These are phyloP conservation scores for Malurus melanocephalus DNA, from an alignment of 2,113 vertebrate genomes.

Conservation along the genomic window DNA sequence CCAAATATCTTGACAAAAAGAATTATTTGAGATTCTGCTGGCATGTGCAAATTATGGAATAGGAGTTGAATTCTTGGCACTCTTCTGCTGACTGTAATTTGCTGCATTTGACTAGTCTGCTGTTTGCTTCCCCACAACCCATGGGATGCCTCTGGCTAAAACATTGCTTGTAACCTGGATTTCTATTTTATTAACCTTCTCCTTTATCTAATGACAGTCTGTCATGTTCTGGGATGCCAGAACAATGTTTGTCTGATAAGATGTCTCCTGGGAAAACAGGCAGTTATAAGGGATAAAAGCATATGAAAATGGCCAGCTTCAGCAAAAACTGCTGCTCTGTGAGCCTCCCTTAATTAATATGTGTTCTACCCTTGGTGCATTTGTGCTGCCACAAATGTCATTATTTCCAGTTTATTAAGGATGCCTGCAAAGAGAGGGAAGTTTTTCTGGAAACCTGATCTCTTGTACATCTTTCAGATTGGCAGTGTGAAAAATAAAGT, in stretches of 20 bases:
- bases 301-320: constrained; percentile 21
- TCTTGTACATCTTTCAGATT: neutral
- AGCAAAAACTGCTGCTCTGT: constrained; percentile 10
- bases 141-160: constrained; percentile 46
- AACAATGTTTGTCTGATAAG: constrained; percentile 58
- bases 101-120: constrained; percentile 21
- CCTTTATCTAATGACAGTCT: constrained; percentile 66
- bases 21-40: constrained; percentile 2
- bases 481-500: neutral
- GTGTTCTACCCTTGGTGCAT: neutral
- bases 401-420: constrained; percentile 33
- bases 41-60: neutral
- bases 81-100: constrained; percentile 9
- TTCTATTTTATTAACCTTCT: constrained; percentile 68
- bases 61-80: neutral
- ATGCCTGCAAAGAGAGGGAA: neutral
- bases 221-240: constrained; percentile 58
- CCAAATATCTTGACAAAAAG: neutral
- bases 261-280: constrained; percentile 35
- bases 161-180: constrained; percentile 42
- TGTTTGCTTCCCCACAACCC: constrained; percentile 14
- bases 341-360: constrained; percentile 18
- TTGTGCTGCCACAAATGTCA: neutral
- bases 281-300: constrained; percentile 48
- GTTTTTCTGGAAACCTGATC: neutral